phyloP scores from a whole-genome alignment of 37 sponge, comb jelly and placozoan genomes.

The Ianthella basta region DNA sequence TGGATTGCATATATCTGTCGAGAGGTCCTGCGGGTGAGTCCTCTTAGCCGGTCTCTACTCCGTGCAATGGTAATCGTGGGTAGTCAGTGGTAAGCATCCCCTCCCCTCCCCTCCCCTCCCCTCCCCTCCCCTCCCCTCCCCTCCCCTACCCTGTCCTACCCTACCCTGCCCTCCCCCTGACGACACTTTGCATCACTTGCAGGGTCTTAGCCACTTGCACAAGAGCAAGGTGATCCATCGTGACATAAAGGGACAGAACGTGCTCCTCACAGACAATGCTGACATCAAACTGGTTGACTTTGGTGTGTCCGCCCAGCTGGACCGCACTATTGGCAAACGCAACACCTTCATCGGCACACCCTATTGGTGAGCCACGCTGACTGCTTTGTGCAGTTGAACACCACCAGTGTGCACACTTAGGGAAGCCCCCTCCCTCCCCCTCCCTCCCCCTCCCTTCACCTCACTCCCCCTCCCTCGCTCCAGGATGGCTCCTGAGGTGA shows the following conservation, averaged over 20 bases:
- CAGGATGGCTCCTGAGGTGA: slow-evolving; percentile 99
- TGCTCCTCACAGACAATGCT: slow-evolving; percentile 97
- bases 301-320: slow-evolving; percentile 98
- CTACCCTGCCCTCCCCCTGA: not conserved
- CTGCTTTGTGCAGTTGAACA: too few relatives aligned
- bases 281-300: slow-evolving; percentile 98
- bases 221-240: slow-evolving; percentile 96
- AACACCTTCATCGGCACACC: slow-evolving; percentile 99
- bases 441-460: not conserved
- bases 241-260: slow-evolving; percentile 99
- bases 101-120: slow-evolving; percentile 1
- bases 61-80: not conserved
- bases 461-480: not conserved
- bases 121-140: not conserved
- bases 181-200: too few relatives aligned
- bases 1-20: slow-evolving; percentile 95
- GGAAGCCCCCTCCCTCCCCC: not conserved
- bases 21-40: slow-evolving; percentile 86
- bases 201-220: slow-evolving; percentile 96
- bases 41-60: not conserved
- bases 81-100: not conserved
- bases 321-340: slow-evolving; percentile 94
- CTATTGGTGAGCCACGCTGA: slow-evolving; percentile 65
- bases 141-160: not conserved
- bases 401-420: not conserved